A percentile compares a stretch with the other conserved stretches of the same genome.
phyloP scores from a whole-genome alignment of 2,113 vertebrate species.

The Melanotaenia duboulayi region DNA sequence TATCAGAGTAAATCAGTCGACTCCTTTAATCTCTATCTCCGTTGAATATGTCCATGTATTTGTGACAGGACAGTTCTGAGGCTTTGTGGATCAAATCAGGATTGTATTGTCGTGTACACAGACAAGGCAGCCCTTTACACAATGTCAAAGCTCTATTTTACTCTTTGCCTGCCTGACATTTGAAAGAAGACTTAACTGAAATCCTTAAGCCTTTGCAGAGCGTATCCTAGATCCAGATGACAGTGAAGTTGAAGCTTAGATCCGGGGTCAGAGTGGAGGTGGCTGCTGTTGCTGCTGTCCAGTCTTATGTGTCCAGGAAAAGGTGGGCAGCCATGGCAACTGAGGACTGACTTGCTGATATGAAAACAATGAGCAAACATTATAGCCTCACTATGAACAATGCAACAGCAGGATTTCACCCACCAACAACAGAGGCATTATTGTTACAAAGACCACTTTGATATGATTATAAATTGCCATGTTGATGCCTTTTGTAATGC shows the following conservation, averaged over 20 bases:
- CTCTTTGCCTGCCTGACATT: constrained; percentile 52
- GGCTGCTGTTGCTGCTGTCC: constrained; percentile 50
- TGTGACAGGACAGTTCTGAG: constrained; percentile 53
- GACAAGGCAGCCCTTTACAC: constrained; percentile 30
- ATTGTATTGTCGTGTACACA: constrained; percentile 6
- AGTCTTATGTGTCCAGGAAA: constrained; percentile 78
- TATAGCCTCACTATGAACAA: constrained; percentile 71
- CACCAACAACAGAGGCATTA: constrained; percentile 17
- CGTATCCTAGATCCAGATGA: constrained; percentile 24
- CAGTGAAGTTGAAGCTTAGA: constrained; percentile 13
- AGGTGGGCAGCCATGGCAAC: constrained; percentile 77
- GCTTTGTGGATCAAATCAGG: constrained; percentile 26
- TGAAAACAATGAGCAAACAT: constrained; percentile 75
- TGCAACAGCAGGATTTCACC: constrained; percentile 43
- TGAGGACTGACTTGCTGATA: constrained; percentile 63
- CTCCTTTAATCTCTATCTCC: constrained; percentile 44
- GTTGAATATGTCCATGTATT: constrained; percentile 39
- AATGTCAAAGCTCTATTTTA: constrained; percentile 17
- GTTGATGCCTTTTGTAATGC: constrained; percentile 7
- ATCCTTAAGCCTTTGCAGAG: constrained; percentile 29
- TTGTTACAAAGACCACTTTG: constrained; percentile 28
- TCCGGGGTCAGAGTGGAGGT: constrained; percentile 37
- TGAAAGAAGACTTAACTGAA: constrained; percentile 47
- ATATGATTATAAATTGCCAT: constrained; percentile 1
- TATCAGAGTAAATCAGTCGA: constrained; percentile 60